Conservation (phyloP, 2,113 vertebrate genomes). For the Arvicanthis niloticus region DNA sequence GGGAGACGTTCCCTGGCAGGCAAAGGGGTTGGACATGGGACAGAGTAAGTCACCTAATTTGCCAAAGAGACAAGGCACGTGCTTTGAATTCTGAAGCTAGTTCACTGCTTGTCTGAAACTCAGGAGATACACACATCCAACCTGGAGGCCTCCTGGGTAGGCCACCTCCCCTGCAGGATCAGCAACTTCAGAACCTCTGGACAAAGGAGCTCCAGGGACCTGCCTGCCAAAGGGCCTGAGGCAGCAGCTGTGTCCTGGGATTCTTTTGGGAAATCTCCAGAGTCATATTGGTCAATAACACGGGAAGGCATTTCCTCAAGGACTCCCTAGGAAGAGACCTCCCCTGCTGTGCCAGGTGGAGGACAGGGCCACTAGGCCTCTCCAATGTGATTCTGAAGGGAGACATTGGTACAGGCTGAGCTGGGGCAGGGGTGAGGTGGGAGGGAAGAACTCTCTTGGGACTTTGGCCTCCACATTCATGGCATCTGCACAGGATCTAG, state of each 20-base stretch:
- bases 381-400: background rate
- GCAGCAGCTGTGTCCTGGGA: background rate
- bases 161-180: background rate
- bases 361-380: fast-evolving
- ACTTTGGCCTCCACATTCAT: background rate
- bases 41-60: background rate
- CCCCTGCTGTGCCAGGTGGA: background rate
- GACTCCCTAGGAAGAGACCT: background rate
- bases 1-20: background rate
- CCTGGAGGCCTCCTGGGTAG: background rate
- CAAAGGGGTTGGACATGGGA: background rate
- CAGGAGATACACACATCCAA: fast-evolving
- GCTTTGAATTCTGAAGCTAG: background rate
- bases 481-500: background rate
- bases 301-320: background rate
- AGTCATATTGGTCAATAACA: background rate
- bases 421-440: background rate
- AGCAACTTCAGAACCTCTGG: background rate
- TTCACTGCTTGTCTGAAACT: too few species aligned
- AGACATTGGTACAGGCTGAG: background rate
- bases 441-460: background rate
- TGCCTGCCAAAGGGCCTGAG: background rate
- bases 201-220: background rate
- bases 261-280: background rate
- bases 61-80: background rate